Evolutionary conservation across 1,140 invertebrate genomes (phyloP), one percentile per base, ranked within the genome.

Genomic region (Bicyclus anynana): DNA sequence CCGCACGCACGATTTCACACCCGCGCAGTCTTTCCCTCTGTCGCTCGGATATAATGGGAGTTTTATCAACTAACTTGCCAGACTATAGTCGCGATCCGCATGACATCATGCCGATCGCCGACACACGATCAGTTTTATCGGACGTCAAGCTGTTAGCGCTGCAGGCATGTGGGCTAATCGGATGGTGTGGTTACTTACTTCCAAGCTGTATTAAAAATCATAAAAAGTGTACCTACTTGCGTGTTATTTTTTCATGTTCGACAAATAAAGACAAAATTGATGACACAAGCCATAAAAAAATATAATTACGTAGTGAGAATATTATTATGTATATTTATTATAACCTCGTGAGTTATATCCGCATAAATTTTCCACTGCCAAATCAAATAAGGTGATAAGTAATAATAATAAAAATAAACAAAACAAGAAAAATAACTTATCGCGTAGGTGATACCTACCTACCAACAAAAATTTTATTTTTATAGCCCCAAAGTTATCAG

Each of bases 401-500:
- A 44, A 44, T 44, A 59, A 59, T 55, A 59, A 64, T 59, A 60
- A 65, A 60, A 60, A 61, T 60, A 60, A 65, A 53, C 50, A 61
- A 47, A 50, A 57, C 57, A 42, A 33, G 50, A 44, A 27, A 52
- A 57, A 57, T 55, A 48, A 63, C 7, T 48, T 51, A 42, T 54
- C 38, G 14, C 29, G 27, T 50, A 59, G 29, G 42, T 27, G 42
- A 57, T 38, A n/a, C n/a, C n/a, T n/a, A n/a, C n/a, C n/a, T 44
- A 44, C 40, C 7, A 2, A 74, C 53, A 59, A 70, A 51, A 52
- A 69, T 71, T 78, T 67, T 72, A 78, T 74, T 77, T 73, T 79
- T 72, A 74, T 67, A 69, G 56, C 55, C 64, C 55, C 64, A 68
- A 72, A 75, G 67, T 80, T 83, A 83, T 83, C 80, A 66, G 42